These are phyloP conservation scores for Hemaris fuciformis DNA, from an alignment of 2,888 invertebrate species.

Conservation along the genomic window DNA sequence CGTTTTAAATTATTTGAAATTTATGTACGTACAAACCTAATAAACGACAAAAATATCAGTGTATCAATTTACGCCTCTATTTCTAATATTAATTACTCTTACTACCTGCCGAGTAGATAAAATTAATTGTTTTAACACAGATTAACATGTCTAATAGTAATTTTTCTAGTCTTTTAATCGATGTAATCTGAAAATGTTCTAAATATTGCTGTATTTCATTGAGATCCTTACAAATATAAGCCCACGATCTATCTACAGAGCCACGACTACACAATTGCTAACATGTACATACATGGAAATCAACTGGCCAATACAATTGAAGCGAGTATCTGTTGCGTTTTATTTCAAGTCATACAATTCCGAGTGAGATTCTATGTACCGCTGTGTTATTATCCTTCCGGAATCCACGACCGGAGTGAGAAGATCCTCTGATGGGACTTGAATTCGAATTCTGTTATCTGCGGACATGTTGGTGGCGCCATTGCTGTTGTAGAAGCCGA, in stretches of 20 bases:
- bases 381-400: constrained; percentile 73
- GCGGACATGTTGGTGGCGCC: constrained; percentile 79
- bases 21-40: neutral
- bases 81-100: neutral
- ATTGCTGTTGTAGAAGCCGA: constrained; percentile 78
- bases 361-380: constrained; percentile 65
- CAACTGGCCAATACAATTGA: constrained; percentile 1
- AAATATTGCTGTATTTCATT: neutral
- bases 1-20: no score
- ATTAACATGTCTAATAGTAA: neutral
- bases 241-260: neutral
- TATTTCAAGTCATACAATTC: constrained; percentile 71
- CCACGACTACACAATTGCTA: neutral
- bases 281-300: neutral
- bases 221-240: neutral
- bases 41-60: neutral
- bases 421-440: constrained; percentile 86
- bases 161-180: neutral
- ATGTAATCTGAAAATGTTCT: neutral
- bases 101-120: neutral
- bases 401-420: constrained; percentile 84
- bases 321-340: neutral
- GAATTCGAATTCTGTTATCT: constrained; percentile 87
- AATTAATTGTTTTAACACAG: neutral
- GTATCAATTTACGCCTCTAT: no score